Conservation (phyloP, 1,140 invertebrate species). For the Lanistes nyassanus region DNA sequence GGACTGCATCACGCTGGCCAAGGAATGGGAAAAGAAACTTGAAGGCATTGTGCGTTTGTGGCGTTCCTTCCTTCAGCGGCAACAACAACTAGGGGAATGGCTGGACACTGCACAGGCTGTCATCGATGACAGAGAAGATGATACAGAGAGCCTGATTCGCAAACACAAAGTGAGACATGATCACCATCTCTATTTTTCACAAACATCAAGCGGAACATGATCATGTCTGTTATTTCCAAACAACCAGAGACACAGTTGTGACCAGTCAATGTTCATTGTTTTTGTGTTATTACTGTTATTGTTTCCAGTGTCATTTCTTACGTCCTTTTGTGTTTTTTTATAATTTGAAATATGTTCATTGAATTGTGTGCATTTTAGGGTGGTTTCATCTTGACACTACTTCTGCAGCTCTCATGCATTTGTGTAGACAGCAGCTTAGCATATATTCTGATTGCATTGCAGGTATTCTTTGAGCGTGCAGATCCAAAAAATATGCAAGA, state of each 20-base stretch:
- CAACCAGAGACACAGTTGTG: background rate
- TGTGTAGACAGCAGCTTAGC: background rate
- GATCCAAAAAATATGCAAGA: slow-evolving; percentile 83
- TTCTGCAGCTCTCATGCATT: background rate
- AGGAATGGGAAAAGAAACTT: slow-evolving; percentile 82
- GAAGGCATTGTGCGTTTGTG: slow-evolving; percentile 83
- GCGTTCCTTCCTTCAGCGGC: slow-evolving; percentile 85
- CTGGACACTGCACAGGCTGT: slow-evolving; percentile 83
- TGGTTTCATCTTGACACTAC: background rate
- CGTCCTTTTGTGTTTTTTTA: background rate
- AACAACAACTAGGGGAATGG: slow-evolving; percentile 85
- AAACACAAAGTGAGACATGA: slow-evolving; percentile 68
- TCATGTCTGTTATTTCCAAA: too few relatives aligned
- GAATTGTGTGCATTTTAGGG: background rate
- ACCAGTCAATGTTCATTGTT: background rate
- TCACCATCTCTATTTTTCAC: too few relatives aligned
- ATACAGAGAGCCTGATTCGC: slow-evolving; percentile 83
- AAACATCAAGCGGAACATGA: too few relatives aligned
- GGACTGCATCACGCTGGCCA: slow-evolving; percentile 48
- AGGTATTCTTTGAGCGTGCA: slow-evolving; percentile 85
- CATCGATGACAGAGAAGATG: slow-evolving; percentile 82
- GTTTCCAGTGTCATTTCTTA: background rate
- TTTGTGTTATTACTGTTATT: background rate
- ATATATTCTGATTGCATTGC: slow-evolving; percentile 61
- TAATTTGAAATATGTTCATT: background rate